Evolutionary conservation across 2,888 invertebrate genomes (phyloP).

Genomic region (Caenorhabditis zanzibari): DNA sequence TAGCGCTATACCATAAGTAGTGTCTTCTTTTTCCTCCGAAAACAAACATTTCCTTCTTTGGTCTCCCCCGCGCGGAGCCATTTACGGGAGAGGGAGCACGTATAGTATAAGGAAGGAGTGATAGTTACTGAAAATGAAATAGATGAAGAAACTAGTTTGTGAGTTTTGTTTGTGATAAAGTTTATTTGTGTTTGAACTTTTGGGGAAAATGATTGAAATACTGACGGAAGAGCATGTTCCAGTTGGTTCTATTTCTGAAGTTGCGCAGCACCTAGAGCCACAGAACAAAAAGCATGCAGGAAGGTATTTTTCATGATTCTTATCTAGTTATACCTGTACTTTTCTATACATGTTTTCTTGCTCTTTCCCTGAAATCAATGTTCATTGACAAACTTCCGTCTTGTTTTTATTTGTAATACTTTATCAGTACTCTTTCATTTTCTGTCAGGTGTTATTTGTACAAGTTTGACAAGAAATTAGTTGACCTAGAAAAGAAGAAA

Average conservation of each 20-base stretch:
- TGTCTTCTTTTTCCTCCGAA: conserved; percentile 19
- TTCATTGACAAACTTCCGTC: conserved; percentile 31
- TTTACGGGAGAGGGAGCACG: conserved; percentile 40
- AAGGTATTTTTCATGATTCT: no score
- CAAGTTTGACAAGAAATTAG: conserved; percentile 3
- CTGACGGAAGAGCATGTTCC: conserved; percentile 21
- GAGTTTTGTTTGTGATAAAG: conserved; percentile 29
- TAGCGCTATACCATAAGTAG: conserved; percentile 20
- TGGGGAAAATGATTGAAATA: background rate
- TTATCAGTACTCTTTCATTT: conserved; percentile 4
- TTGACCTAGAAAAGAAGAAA: background rate
- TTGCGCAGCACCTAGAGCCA: no score
- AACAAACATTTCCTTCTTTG: conserved; percentile 26
- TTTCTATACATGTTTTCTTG: background rate
- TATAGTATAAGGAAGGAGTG: conserved; percentile 21
- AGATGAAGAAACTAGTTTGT: conserved; percentile 10
- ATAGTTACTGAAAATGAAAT: conserved; percentile 11
- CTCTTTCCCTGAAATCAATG: conserved; percentile 24
- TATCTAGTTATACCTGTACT: background rate
- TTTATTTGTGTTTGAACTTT: conserved; percentile 54
- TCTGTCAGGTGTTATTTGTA: conserved; percentile 20
- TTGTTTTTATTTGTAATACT: conserved; percentile 9
- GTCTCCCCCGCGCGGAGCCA: conserved; percentile 21
- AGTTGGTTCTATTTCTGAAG: conserved; percentile 40
- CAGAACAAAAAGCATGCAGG: no score